Percentiles rank a stretch among this genome's conserved stretches.
Conservation (phyloP, 2,113 vertebrate genomes). For the Odocoileus hemionus region DNA sequence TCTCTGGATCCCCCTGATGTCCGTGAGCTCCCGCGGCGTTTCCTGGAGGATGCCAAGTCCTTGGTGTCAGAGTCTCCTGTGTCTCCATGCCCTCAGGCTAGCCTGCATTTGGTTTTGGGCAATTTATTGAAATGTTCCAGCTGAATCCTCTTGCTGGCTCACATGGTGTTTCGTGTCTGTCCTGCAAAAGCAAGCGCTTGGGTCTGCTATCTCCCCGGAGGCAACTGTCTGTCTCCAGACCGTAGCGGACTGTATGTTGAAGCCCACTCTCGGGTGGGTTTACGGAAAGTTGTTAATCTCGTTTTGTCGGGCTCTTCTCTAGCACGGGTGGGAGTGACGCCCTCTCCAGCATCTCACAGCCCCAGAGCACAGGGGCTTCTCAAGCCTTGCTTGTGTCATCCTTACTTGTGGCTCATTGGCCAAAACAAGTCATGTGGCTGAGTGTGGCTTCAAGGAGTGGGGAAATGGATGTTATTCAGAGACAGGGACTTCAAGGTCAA, state of each 20-base stretch:
- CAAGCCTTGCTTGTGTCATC: no score
- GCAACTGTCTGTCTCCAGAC: background rate
- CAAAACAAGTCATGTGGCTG: background rate
- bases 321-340: background rate
- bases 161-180: background rate
- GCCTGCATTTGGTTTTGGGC: background rate
- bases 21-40: background rate
- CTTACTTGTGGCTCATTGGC: background rate
- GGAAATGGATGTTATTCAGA: background rate
- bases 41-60: background rate
- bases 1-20: no score
- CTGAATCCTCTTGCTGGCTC: background rate
- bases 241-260: background rate
- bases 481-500: background rate
- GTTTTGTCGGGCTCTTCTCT: background rate
- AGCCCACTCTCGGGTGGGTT: background rate
- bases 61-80: background rate
- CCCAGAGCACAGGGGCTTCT: background rate
- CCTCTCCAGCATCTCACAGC: background rate
- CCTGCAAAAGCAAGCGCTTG: accelerated
- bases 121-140: background rate
- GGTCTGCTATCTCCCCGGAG: background rate
- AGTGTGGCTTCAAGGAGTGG: background rate
- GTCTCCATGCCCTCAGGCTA: no score
- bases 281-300: background rate